These are phyloP conservation scores for Thamnophis sirtalis DNA, from an alignment of 2,113 vertebrate species.

Conservation along the genomic window DNA sequence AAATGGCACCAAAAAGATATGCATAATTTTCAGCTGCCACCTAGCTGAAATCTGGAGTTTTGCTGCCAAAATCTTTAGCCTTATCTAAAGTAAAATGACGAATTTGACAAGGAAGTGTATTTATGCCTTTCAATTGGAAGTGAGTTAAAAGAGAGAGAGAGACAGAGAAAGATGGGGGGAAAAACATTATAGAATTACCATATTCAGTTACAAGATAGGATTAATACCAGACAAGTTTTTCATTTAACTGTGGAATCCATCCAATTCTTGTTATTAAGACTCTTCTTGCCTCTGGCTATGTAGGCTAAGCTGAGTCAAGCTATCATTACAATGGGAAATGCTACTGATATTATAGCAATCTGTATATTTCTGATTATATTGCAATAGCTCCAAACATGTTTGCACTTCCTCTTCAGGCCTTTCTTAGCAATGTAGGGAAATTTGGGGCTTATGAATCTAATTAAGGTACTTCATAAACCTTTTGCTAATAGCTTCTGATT, in stretches of 20 bases:
- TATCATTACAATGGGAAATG: background rate
- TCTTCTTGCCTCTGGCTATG: background rate
- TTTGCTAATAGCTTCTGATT: background rate
- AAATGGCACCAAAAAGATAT: background rate
- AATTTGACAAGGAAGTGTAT: background rate
- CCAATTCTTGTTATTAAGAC: background rate
- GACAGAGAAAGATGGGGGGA: background rate
- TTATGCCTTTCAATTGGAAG: background rate
- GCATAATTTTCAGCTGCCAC: background rate
- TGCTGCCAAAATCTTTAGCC: background rate
- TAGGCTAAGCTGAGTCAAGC: background rate
- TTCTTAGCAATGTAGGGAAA: background rate
- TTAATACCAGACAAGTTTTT: background rate
- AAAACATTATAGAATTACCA: background rate
- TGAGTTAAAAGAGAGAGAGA: background rate
- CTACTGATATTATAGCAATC: background rate
- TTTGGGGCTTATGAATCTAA: background rate
- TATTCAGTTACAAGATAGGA: background rate
- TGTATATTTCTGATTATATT: background rate
- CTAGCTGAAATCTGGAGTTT: background rate
- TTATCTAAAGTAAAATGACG: background rate
- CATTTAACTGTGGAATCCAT: background rate
- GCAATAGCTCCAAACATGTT: background rate
- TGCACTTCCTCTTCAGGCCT: background rate
- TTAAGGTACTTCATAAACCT: slow-evolving; percentile 24